Percentiles rank a stretch among this genome's conserved stretches.
phyloP scores from a whole-genome alignment of 2,797 vertebrate species.

The Rachycentron canadum region DNA sequence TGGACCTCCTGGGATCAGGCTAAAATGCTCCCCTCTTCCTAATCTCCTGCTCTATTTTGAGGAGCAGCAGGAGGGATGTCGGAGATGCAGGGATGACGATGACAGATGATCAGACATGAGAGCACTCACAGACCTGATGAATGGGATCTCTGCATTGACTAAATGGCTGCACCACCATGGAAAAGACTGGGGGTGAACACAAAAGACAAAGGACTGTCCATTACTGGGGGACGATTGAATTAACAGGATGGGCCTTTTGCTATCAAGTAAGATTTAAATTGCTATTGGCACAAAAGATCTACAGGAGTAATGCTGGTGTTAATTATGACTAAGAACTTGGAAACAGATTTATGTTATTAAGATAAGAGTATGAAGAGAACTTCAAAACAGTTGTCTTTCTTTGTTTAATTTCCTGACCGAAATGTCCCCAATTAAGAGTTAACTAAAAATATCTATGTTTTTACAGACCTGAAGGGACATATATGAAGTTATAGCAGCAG shows the following conservation, averaged over 20 bases:
- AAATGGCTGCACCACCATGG: slow-evolving; percentile 65
- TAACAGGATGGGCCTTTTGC: slow-evolving; percentile 65
- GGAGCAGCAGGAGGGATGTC: slow-evolving; percentile 65
- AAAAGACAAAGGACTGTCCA: slow-evolving; percentile 66
- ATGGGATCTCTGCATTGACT: slow-evolving; percentile 69
- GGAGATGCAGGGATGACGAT: slow-evolving; percentile 29
- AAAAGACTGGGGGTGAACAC: slow-evolving; percentile 44
- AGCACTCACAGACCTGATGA: slow-evolving; percentile 74
- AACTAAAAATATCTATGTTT: not conserved
- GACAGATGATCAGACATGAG: slow-evolving; percentile 73
- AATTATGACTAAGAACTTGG: not conserved
- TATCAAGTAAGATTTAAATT: slow-evolving; percentile 57
- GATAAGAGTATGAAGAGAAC: not conserved
- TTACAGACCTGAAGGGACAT: not conserved
- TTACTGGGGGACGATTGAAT: slow-evolving; percentile 60
- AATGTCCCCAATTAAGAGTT: not conserved
- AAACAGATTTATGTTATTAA: not conserved
- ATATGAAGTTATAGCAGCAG: not conserved
- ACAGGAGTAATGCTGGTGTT: slow-evolving; percentile 23
- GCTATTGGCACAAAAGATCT: slow-evolving; percentile 31
- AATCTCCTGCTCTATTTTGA: slow-evolving; percentile 72
- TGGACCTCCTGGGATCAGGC: slow-evolving; percentile 61
- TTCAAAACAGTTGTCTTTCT: not conserved
- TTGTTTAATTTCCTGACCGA: too few species aligned
- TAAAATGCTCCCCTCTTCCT: slow-evolving; percentile 60